These are phyloP conservation scores for Drosophila nasuta DNA, from an alignment of 1,140 invertebrate species.

Conservation along the genomic window DNA sequence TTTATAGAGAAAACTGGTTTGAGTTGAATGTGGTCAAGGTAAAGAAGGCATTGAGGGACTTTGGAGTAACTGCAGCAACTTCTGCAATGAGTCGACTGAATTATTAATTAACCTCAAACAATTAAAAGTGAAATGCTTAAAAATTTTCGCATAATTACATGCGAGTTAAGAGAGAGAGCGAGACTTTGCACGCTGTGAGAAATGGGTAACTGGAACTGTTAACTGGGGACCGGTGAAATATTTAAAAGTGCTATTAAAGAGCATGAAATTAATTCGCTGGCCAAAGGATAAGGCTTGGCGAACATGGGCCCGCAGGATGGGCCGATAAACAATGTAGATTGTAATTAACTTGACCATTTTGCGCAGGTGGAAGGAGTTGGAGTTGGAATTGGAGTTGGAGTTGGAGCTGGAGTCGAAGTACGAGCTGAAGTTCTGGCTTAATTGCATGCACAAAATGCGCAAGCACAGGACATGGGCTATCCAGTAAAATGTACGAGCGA, in stretches of 20 bases:
- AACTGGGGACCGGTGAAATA: conserved; percentile 47
- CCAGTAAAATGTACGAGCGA: conserved; percentile 9
- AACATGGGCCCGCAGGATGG: conserved; percentile 1
- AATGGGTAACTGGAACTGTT: conserved; percentile 18
- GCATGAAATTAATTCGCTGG: conserved; percentile 46
- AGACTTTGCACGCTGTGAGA: neutral
- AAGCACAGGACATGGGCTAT: conserved; percentile 15
- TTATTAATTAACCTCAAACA: conserved; percentile 81
- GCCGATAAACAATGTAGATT: conserved; percentile 79
- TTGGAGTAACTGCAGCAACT: conserved; percentile 45
- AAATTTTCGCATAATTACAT: conserved; percentile 58
- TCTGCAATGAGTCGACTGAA: conserved; percentile 75
- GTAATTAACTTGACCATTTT: conserved; percentile 73
- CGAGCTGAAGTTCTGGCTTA: conserved; percentile 43
- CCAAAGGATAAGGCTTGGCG: neutral
- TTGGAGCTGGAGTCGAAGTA: too few relatives aligned
- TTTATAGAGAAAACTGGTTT: neutral
- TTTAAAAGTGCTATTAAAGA: conserved; percentile 57
- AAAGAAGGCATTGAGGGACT: conserved; percentile 38
- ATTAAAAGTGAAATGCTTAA: conserved; percentile 73
- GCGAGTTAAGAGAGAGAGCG: neutral
- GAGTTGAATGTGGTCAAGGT: conserved; percentile 45
- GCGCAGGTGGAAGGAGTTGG: conserved; percentile 23
- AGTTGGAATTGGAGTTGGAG: too few relatives aligned
- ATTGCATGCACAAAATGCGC: conserved; percentile 69